phyloP scores from a whole-genome alignment of 2,797 vertebrate species.

The Anas georgica region DNA sequence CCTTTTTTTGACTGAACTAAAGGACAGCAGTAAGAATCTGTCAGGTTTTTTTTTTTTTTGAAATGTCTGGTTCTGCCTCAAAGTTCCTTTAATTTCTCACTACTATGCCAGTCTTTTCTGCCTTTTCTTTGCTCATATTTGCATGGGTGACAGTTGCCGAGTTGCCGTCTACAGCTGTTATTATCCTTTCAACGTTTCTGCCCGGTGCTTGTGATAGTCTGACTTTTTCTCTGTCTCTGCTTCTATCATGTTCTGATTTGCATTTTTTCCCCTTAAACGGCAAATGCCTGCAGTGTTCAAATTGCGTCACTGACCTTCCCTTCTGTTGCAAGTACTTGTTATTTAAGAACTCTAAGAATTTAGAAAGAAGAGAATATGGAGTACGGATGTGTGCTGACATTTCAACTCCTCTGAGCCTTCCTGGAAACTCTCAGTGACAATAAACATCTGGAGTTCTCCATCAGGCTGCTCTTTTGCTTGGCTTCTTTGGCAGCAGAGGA shows the following conservation, averaged over 20 bases:
- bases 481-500: neutral
- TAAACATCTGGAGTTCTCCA: neutral
- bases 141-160: neutral
- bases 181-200: neutral
- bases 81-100: neutral
- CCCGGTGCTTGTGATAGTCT: neutral
- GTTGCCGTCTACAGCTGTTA: neutral
- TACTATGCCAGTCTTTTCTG: neutral
- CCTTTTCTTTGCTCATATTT: neutral
- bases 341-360: slow-evolving; percentile 18
- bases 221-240: neutral
- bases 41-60: neutral
- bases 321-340: slow-evolving; percentile 1
- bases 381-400: slow-evolving; percentile 14
- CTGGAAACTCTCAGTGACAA: neutral
- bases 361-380: neutral
- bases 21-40: neutral
- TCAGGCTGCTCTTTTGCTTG: neutral
- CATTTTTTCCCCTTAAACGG: neutral
- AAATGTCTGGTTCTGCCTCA: neutral
- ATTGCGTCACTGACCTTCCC: slow-evolving; percentile 3
- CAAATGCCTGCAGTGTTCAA: neutral
- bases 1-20: neutral
- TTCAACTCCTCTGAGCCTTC: slow-evolving; percentile 31
- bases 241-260: neutral